phyloP scores from a whole-genome alignment of 2,797 vertebrate genomes.

The Simalia tracyae region DNA sequence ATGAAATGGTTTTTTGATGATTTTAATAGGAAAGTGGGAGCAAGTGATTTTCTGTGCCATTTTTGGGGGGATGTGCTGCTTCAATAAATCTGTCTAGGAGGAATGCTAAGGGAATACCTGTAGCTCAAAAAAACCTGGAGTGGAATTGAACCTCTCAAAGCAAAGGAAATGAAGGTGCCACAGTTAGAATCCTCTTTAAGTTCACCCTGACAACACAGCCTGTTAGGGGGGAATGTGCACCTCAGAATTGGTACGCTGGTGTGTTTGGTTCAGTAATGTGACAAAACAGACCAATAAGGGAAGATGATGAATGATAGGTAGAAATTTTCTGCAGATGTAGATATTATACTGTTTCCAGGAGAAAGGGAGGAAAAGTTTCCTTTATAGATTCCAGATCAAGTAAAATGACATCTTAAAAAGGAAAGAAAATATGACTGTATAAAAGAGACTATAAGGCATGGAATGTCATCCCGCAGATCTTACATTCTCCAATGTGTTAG shows the following conservation, averaged over 20 bases:
- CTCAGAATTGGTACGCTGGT: constrained; percentile 30
- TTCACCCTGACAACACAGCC: constrained; percentile 29
- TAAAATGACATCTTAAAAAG: constrained; percentile 27
- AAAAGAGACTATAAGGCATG: constrained; percentile 25
- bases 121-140: constrained; percentile 1
- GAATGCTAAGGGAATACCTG: constrained; percentile 25
- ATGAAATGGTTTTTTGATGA: background rate
- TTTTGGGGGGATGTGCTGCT: accelerated
- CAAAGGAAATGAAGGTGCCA: constrained; percentile 11
- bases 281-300: constrained; percentile 44
- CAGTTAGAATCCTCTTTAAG: constrained; percentile 37
- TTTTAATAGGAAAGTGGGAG: accelerated
- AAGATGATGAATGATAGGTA: constrained; percentile 23
- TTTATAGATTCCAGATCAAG: constrained; percentile 24
- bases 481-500: background rate
- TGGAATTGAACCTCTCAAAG: constrained; percentile 8
- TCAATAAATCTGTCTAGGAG: constrained; percentile 12
- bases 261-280: constrained; percentile 28
- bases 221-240: constrained; percentile 1
- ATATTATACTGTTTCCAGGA: constrained; percentile 12
- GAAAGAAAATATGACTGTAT: constrained; percentile 13
- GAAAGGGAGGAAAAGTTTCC: constrained; percentile 8
- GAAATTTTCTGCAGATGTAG: constrained; percentile 24
- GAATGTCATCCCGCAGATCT: background rate
- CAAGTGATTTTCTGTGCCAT: background rate